Conservation (phyloP, 2,113 vertebrate species). For the Oryzias melastigma region DNA sequence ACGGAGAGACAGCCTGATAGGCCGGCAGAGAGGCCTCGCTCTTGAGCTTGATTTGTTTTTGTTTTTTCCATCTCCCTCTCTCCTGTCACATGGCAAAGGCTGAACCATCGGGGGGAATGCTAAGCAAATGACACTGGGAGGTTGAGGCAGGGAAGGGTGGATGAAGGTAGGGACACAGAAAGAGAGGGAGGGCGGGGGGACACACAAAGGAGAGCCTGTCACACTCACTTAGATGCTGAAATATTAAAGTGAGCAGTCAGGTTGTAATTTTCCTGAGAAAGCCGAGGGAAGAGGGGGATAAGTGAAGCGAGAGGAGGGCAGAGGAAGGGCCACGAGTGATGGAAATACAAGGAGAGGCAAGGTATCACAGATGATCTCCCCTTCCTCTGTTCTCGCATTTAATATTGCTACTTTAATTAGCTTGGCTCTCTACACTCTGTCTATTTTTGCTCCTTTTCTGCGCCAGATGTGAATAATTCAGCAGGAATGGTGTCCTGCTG, state of each 20-base stretch:
- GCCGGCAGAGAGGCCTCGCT: conserved; percentile 35
- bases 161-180: conserved; percentile 41
- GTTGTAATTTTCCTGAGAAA: conserved; percentile 82
- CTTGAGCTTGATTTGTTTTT: conserved; percentile 73
- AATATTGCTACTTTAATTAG: conserved; percentile 73
- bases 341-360: conserved; percentile 57
- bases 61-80: conserved; percentile 37
- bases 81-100: conserved; percentile 71
- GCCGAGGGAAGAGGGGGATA: conserved; percentile 64
- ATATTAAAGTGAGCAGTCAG: conserved; percentile 82
- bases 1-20: conserved; percentile 63
- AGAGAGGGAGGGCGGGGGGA: conserved; percentile 33
- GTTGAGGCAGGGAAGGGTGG: conserved; percentile 30
- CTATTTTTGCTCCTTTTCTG: conserved; percentile 48
- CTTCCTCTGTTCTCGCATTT: conserved; percentile 67
- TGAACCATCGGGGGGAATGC: conserved; percentile 48
- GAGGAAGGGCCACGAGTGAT: conserved; percentile 34
- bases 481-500: conserved; percentile 58
- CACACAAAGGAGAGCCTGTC: conserved; percentile 79
- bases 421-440: conserved; percentile 51
- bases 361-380: conserved; percentile 74
- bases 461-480: conserved; percentile 71
- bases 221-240: conserved; percentile 80
- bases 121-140: conserved; percentile 62
- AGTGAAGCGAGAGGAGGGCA: conserved; percentile 55